A percentile compares a stretch with the other conserved stretches of the same genome.
Evolutionary conservation across 2,797 vertebrate genomes (phyloP).

Genomic region (Gymnothorax javanicus): DNA sequence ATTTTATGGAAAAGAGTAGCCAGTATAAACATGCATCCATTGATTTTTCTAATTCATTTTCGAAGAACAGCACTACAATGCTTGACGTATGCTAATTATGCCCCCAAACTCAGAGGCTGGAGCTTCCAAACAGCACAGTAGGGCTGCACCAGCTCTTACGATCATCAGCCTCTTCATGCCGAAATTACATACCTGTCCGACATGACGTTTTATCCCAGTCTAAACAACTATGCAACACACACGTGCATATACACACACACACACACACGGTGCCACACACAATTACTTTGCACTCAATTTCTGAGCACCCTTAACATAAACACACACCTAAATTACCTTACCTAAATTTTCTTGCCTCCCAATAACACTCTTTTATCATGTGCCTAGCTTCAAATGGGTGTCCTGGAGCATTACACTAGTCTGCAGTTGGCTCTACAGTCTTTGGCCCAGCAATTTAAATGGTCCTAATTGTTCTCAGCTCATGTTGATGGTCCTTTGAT

Average conservation of each 20-base stretch:
- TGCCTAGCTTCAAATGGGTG: neutral
- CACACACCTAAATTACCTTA: neutral
- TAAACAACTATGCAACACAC: neutral
- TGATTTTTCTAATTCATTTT: no score
- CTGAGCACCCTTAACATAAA: neutral
- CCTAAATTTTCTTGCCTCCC: neutral
- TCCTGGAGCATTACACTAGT: neutral
- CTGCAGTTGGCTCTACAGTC: neutral
- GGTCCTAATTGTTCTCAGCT: constrained; percentile 25
- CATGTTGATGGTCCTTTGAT: constrained; percentile 18
- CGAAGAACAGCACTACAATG: no score
- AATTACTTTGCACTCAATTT: neutral
- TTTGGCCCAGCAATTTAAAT: constrained; percentile 11
- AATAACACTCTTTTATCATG: neutral
- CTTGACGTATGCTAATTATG: no score
- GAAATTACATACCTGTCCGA: neutral
- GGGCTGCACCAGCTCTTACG: no score
- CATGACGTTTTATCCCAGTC: neutral
- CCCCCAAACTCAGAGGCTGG: no score
- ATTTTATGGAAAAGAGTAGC: no score
- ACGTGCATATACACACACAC: neutral
- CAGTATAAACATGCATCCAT: no score
- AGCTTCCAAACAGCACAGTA: no score
- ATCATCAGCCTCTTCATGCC: neutral
- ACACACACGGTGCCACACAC: no score